These are phyloP conservation scores for Tinamus guttatus DNA, from an alignment of 2,113 vertebrate species.

Conservation along the genomic window DNA sequence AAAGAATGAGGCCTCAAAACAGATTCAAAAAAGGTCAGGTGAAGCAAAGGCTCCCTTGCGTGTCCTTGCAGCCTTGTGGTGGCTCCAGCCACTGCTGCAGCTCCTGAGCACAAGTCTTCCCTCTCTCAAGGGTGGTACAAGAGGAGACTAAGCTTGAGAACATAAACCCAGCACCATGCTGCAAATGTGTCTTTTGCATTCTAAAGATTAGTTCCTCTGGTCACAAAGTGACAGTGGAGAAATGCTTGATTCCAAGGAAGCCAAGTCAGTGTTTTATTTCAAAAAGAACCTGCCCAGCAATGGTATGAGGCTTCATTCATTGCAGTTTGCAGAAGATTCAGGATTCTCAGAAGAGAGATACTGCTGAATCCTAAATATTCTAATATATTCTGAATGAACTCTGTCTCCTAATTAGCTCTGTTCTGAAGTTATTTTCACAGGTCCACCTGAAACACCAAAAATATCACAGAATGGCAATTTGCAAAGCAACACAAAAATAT, in stretches of 20 bases:
- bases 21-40: neutral
- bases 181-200: neutral
- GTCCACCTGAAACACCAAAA: constrained; percentile 2
- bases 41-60: neutral
- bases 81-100: neutral
- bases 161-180: neutral
- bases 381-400: neutral
- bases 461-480: neutral
- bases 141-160: neutral
- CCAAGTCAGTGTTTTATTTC: neutral
- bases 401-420: neutral
- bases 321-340: neutral
- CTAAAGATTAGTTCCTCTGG: neutral
- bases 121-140: neutral
- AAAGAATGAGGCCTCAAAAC: neutral
- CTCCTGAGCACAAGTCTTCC: neutral
- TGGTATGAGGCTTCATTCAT: neutral
- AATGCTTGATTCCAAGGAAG: neutral
- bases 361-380: neutral
- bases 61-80: neutral
- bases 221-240: neutral
- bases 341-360: neutral
- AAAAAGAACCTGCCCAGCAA: neutral
- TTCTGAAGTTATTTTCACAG: neutral
- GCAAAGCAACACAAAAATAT: neutral